Base-by-base conservation (phyloP, 1,140 invertebrate species). In the Lysiphlebus fabarum region DNA sequence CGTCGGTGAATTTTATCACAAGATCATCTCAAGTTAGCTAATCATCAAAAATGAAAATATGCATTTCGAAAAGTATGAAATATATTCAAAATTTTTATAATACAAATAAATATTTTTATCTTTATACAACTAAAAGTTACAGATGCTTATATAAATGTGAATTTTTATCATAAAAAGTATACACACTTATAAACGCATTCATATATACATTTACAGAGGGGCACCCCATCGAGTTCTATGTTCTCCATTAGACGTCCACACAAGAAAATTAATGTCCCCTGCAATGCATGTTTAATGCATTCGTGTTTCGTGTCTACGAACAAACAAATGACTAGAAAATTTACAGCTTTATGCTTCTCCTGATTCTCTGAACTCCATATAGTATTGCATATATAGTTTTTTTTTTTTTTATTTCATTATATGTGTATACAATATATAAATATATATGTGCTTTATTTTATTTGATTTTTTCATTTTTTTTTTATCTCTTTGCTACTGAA, bases 221-320 rank as follows among this genome's bases (percentile, higher is more conserved):
- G 17, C 17, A 41, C 55, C 62, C 60, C 59, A 60, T 65, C 59
- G 55, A 53, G 65, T 64, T 62, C 62, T 66, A 63, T 65, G 66
- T 66, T 65, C 67, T 69, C 70, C 73, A 74, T 75, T 79, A 73
- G 70, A 79, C 72, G 77, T 78, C 75, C 70, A 68, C 70, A 73
- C 47, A 76, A 79, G 75, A 78, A 79, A 79, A 79, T 79, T 77
- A 79, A 79, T 79, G 76, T 79, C 77, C 77, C 75, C 77, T 79
- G 77, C 77, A 79, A 79, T 79, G 73, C 75, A 78, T 79, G 76
- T 79, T 78, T 79, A 78, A 79, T 78, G 76, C 77, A 79, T 78
- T 79, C 72, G 74, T 71, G 73, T 78, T 76, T 78, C 73, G 73
- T 76, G 75, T 65, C 67, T 65, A 73, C 73, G 73, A 76, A 70